These are phyloP conservation scores for Cantharis lateralis DNA, from an alignment of 2,888 invertebrate genomes.

Conservation along the genomic window DNA sequence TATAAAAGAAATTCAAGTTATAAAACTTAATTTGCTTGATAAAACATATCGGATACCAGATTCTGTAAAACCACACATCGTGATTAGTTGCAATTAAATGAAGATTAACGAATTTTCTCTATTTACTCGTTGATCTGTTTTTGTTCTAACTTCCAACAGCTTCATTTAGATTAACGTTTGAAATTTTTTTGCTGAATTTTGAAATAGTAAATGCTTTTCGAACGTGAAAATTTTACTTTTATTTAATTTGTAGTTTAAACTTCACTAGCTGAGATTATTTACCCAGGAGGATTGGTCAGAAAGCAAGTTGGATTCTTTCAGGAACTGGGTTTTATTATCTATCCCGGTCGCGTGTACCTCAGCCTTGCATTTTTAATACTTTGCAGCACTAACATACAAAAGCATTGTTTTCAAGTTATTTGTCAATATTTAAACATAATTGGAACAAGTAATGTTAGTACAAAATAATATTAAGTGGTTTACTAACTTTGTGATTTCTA, in stretches of 20 bases:
- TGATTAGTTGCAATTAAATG: slow-evolving; percentile 39
- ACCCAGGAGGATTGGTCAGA: neutral
- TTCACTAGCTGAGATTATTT: neutral
- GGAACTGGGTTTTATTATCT: neutral
- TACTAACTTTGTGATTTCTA: slow-evolving; percentile 1
- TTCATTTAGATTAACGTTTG: neutral
- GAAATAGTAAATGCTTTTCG: neutral
- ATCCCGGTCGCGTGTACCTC: neutral
- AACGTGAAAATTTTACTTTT: neutral
- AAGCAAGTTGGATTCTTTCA: neutral
- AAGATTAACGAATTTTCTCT: slow-evolving; percentile 32
- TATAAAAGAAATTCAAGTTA: slow-evolving; percentile 25
- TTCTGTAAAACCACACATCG: slow-evolving; percentile 26
- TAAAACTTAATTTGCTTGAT: slow-evolving; percentile 37
- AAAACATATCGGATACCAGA: slow-evolving; percentile 30
- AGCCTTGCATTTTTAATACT: neutral
- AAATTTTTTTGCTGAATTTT: neutral
- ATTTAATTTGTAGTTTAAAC: neutral
- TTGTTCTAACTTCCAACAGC: slow-evolving; percentile 1
- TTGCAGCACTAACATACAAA: neutral
- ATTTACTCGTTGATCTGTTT: slow-evolving; percentile 5
- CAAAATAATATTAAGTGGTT: slow-evolving; percentile 5
- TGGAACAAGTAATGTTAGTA: slow-evolving; percentile 1
- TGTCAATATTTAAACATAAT: slow-evolving; percentile 3
- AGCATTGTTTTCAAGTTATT: neutral